These are phyloP conservation scores for Cavia porcellus DNA, from an alignment of 2,113 vertebrate genomes.

Conservation along the genomic window DNA sequence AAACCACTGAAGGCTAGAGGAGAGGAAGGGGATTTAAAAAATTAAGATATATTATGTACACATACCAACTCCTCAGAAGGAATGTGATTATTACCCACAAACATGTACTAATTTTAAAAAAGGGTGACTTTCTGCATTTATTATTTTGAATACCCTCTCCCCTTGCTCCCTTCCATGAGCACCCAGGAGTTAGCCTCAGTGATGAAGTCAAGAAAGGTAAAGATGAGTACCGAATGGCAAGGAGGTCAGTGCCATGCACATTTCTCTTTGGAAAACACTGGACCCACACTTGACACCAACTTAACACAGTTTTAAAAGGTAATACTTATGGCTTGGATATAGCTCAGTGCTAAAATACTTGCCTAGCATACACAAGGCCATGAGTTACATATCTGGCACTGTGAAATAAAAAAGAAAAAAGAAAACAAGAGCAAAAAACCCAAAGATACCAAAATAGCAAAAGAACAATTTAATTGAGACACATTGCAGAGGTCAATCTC, in stretches of 20 bases:
- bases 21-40: not conserved
- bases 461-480: conserved; percentile 7
- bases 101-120: not conserved
- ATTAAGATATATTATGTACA: not conserved
- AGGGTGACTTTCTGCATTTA: conserved; percentile 16
- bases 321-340: not conserved
- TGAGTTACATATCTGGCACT: not conserved
- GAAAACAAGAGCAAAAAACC: not conserved
- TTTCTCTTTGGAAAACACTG: not conserved
- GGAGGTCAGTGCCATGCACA: not conserved
- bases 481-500: conserved; percentile 50
- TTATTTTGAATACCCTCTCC: not conserved
- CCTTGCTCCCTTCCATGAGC: not conserved
- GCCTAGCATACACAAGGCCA: not conserved
- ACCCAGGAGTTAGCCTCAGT: conserved; percentile 12
- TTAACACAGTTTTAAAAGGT: conserved; percentile 34
- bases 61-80: not conserved
- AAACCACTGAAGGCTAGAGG: not conserved
- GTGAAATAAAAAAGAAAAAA: not conserved
- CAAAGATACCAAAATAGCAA: not conserved
- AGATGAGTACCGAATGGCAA: not conserved
- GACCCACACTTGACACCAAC: not conserved
- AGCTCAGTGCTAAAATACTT: not conserved
- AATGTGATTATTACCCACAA: not conserved
- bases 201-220: not conserved